These are phyloP conservation scores for Macquaria australasica DNA, from an alignment of 2,113 vertebrate species.

Conservation along the genomic window DNA sequence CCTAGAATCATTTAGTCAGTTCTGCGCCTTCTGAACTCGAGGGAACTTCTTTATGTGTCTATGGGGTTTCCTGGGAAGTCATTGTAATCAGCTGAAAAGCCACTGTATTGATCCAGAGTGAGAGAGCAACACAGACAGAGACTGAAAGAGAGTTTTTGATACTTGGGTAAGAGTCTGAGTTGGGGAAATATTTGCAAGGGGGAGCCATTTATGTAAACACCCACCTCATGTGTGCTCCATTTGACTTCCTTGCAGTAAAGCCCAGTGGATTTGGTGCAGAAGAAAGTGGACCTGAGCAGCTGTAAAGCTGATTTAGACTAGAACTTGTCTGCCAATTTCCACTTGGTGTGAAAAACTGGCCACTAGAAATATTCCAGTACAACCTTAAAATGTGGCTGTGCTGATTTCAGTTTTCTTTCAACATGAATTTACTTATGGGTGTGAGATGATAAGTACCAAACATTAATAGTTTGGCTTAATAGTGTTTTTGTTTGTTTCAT, in stretches of 20 bases:
- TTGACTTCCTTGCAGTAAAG: neutral
- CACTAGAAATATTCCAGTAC: neutral
- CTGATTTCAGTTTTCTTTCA: neutral
- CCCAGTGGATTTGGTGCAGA: neutral
- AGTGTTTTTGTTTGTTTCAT: neutral
- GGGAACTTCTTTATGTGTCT: slow-evolving; percentile 21
- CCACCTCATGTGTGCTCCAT: neutral
- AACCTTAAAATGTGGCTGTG: slow-evolving; percentile 1
- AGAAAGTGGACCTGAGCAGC: neutral
- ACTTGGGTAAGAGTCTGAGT: neutral
- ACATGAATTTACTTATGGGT: neutral
- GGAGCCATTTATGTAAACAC: slow-evolving; percentile 4
- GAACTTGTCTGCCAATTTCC: slow-evolving; percentile 4
- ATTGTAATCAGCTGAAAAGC: slow-evolving; percentile 50
- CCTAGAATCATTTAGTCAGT: neutral
- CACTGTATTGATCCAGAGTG: slow-evolving; percentile 48
- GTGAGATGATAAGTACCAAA: neutral
- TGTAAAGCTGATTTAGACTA: slow-evolving; percentile 1
- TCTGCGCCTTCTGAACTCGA: neutral
- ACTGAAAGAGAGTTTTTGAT: neutral
- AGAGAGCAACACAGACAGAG: neutral
- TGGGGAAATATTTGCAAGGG: neutral
- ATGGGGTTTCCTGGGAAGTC: slow-evolving; percentile 16
- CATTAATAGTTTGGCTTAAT: neutral
- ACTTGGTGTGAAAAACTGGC: slow-evolving; percentile 18